These are phyloP conservation scores for Barnardius zonarius DNA, from an alignment of 2,113 vertebrate genomes.

Conservation along the genomic window DNA sequence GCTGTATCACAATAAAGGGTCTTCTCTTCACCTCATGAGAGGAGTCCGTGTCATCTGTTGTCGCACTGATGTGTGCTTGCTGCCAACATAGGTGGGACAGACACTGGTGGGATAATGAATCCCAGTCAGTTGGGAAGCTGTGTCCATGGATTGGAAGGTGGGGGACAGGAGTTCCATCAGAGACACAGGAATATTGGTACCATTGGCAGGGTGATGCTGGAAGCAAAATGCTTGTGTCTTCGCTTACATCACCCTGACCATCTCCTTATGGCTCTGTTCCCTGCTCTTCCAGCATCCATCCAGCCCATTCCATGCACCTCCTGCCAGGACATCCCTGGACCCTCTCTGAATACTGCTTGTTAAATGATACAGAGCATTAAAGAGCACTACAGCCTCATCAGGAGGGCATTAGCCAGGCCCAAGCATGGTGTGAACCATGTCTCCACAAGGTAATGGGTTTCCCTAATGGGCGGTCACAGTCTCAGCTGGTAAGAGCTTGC, in stretches of 20 bases:
- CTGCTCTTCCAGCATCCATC: neutral
- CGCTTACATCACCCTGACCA: neutral
- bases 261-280: neutral
- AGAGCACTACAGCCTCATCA: neutral
- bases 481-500: neutral
- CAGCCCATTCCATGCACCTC: neutral
- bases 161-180: neutral
- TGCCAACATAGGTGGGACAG: neutral
- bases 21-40: no score
- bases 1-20: no score
- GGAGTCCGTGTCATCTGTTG: no score
- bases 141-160: accelerated
- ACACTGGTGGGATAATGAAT: neutral
- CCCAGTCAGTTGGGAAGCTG: neutral
- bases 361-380: neutral
- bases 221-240: neutral
- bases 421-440: accelerated
- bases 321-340: neutral
- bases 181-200: neutral
- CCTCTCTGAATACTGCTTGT: neutral
- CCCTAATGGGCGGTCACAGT: neutral
- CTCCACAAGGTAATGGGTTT: neutral
- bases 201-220: neutral
- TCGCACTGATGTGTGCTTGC: neutral
- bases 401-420: neutral